Percentiles rank a stretch among this genome's conserved stretches.
Evolutionary conservation across 2,888 invertebrate genomes (phyloP).

Genomic region (Drosophila gaucha): DNA sequence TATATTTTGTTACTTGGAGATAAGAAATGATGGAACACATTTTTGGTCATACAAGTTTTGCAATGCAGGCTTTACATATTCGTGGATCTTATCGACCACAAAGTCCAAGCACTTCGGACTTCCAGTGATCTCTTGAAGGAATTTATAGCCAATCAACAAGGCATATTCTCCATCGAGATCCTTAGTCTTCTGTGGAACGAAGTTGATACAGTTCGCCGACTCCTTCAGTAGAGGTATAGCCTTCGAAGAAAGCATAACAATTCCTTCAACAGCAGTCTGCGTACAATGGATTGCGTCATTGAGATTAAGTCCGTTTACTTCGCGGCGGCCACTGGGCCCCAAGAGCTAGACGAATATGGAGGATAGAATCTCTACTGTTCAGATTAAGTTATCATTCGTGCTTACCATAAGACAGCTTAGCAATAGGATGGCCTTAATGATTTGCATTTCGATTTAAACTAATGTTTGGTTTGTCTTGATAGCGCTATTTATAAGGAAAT

Average conservation of each 20-base stretch:
- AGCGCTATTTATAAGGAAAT: background rate
- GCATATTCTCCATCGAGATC: background rate
- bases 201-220: background rate
- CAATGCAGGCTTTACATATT: rapidly evolving
- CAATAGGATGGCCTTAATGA: background rate
- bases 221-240: conserved; percentile 1
- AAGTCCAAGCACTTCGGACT: background rate
- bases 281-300: background rate
- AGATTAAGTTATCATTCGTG: background rate
- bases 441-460: background rate
- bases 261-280: background rate
- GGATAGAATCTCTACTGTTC: no score
- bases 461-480: no score
- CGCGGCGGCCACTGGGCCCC: no score
- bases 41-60: background rate
- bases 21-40: background rate
- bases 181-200: background rate
- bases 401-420: conserved; percentile 13
- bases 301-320: background rate
- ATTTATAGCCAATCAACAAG: background rate
- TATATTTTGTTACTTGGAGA: background rate
- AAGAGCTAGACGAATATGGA: background rate
- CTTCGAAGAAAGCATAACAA: background rate
- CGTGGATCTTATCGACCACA: background rate
- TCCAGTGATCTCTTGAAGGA: background rate